Base-by-base conservation (phyloP, 2,888 invertebrate species). In the Pandemis heparana region DNA sequence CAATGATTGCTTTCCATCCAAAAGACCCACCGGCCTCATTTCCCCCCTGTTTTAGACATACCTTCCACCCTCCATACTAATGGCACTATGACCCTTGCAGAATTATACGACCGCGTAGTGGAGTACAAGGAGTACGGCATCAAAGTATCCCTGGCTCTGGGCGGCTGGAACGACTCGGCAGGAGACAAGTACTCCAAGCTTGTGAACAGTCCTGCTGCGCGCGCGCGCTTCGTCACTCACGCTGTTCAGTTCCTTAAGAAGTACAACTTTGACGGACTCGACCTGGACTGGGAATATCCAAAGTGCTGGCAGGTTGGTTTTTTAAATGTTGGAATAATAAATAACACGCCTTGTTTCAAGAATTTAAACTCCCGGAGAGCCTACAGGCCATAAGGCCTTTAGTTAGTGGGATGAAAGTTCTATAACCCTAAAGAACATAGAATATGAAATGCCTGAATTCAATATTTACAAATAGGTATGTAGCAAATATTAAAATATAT, bases 151-250 rank as follows among this genome's bases (percentile, higher is more conserved):
- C 90, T 99, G 12, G 98, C 98, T 1, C 94, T 99, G 38, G 99
- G 99, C n/a, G 99, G 99, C 3, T 99, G 99, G 98, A 98, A 98
- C 85, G 98, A 99, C 88, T 98, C 98, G 0, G 96, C 96, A 48
- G 98, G 98, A 0, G 98, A 98, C 85, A 98, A 98, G 85, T 98
- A 98, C 89, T 98, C 98, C 38, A 95, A 97, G 75, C 88, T 98
- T 32, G 98, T 98, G 0, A 97, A 98, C 81, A 96, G 95, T 84
- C 96, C 97, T 0, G 87, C 95, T 1, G 96, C 97, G 0, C 95
- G 98, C 67, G 94, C 95, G 0, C 95, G 96, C 77, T 98, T 98
- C 83, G 96, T 98, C 9, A 94, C 95, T 6, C 97, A 98, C 80
- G 96, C 96, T 0, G 82, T 98, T 0, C 94, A 96, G 77, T 98